These are phyloP conservation scores for Priocnemis perturbator DNA, from an alignment of 2,888 invertebrate species.

Conservation along the genomic window DNA sequence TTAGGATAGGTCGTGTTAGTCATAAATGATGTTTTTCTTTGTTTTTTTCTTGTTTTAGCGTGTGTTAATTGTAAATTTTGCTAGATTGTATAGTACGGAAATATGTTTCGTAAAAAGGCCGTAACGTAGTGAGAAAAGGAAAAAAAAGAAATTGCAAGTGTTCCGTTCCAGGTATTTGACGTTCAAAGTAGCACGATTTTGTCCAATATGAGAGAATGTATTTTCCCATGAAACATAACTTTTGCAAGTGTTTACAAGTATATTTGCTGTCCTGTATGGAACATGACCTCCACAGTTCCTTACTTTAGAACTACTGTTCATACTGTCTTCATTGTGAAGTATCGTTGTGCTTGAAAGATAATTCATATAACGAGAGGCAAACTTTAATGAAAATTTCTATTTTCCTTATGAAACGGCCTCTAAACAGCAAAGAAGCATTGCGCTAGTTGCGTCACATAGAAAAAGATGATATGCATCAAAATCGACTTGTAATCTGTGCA, in stretches of 20 bases:
- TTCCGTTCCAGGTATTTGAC: slow-evolving; percentile 46
- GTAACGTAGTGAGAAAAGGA: too few species aligned
- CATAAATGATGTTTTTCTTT: too few species aligned
- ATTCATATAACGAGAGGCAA: slow-evolving; percentile 31
- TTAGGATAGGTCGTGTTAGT: too few species aligned
- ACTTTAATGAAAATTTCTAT: slow-evolving; percentile 50
- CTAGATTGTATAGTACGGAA: not conserved
- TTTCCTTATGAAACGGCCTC: slow-evolving; percentile 54
- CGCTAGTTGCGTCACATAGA: slow-evolving; percentile 24
- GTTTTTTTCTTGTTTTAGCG: too few species aligned
- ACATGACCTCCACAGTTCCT: slow-evolving; percentile 52
- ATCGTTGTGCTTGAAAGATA: slow-evolving; percentile 49
- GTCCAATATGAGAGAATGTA: slow-evolving; percentile 48
- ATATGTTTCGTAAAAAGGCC: not conserved
- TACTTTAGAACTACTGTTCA: slow-evolving; percentile 46
- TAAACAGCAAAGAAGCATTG: slow-evolving; percentile 19
- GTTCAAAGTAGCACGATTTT: slow-evolving; percentile 37
- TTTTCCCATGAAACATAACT: slow-evolving; percentile 46
- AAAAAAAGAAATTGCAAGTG: slow-evolving; percentile 3
- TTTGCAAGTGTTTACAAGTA: slow-evolving; percentile 44
- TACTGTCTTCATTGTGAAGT: slow-evolving; percentile 51
- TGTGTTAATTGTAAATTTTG: not conserved
- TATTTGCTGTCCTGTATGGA: slow-evolving; percentile 46
- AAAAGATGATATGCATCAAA: slow-evolving; percentile 44
- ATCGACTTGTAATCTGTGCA: slow-evolving; percentile 39